Evolutionary conservation across 2,797 vertebrate species (phyloP), one percentile per base, ranked within the genome.

Genomic region (Steatocranus sp.): DNA sequence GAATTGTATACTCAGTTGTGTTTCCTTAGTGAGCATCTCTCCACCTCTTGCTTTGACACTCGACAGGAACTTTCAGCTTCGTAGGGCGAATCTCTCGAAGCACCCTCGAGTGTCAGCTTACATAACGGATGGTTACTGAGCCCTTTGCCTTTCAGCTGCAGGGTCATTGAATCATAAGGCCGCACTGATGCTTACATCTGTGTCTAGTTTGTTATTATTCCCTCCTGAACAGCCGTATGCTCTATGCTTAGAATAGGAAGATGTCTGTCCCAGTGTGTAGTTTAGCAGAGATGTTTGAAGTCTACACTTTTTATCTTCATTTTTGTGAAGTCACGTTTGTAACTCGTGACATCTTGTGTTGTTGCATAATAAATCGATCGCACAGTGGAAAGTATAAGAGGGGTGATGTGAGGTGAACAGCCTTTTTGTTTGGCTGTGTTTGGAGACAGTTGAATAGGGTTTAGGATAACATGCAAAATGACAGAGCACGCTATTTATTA

Each of bases 311-410:
- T 61, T 43, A 10, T 75, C 7, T 25, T 15, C 81, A 27, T 76
- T 82, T 36, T 58, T 54, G 36, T 77, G 76, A 88, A 79, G 81
- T 91, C 81, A 81, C 3, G 18, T 89, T 92, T 90, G 43, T 85
- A 51, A 75, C 18, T 66, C 70, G 43, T 66, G 81, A 88, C 68
- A 68, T 73, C 63, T 27, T 41, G 68, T 25, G 18, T 82, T 76
- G 87, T 96, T 96, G 87, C 85, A 76, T 95, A 95, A 96, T 68
- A 20, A 63, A 93, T 95, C 88, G 83, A 89, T 94, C 68, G 32
- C 83, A 77, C 81, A 83, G 79, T 7, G 11, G 53, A 66, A 80
- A 82, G 68, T 79, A 87, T 23, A 38, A 75, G 51, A 84, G 68
- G 87, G 80, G 34, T 82, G 74, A 63, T 51, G 61, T 61, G 75